Evolutionary conservation across 2,113 vertebrate genomes (phyloP).

Genomic region (Esox niger): DNA sequence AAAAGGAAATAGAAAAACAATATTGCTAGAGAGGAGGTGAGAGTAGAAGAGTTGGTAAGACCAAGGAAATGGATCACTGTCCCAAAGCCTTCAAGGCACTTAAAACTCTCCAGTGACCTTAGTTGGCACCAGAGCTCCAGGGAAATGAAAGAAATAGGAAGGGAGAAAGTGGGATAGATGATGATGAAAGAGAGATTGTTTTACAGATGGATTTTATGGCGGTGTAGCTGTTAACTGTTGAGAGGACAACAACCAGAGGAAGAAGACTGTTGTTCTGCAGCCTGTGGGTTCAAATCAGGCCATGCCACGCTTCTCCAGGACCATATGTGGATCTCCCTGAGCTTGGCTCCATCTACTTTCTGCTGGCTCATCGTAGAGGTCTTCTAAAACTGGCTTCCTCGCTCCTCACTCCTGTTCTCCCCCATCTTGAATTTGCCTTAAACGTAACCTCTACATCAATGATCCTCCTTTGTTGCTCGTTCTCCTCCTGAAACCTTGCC

Average conservation of each 20-base stretch:
- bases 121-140: too few relatives aligned
- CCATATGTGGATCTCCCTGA: background rate
- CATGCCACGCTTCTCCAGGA: background rate
- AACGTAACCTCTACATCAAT: too few relatives aligned
- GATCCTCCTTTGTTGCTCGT: too few relatives aligned
- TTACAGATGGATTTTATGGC: constrained; percentile 2
- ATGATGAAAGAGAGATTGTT: background rate
- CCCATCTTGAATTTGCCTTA: too few relatives aligned
- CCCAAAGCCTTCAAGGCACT: too few relatives aligned
- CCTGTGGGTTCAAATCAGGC: background rate
- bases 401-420: background rate
- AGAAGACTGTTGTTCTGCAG: too few relatives aligned
- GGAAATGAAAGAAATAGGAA: background rate
- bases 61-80: too few relatives aligned
- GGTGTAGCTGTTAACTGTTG: constrained; percentile 15
- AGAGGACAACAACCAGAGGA: background rate
- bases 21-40: too few relatives aligned
- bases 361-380: constrained; percentile 13
- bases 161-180: background rate
- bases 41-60: too few relatives aligned
- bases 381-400: background rate
- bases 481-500: too few relatives aligned
- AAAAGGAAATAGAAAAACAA: too few relatives aligned
- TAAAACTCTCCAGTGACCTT: too few relatives aligned
- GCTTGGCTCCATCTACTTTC: background rate